A percentile compares a stretch with the other conserved stretches of the same genome.
phyloP scores from a whole-genome alignment of 2,113 vertebrate species.

The Atractosteus spatula region DNA sequence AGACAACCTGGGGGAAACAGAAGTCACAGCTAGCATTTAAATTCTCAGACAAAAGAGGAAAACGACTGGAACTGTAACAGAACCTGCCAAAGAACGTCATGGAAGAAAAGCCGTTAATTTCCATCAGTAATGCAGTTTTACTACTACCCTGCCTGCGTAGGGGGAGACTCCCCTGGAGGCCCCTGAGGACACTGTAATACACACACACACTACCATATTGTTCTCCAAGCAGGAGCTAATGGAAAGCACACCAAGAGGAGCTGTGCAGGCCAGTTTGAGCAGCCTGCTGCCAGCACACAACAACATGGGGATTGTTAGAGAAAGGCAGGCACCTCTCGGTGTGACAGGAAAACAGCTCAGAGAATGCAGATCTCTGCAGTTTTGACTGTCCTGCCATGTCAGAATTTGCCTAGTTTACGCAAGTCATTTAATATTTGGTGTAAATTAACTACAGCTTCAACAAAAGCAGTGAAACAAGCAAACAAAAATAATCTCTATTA shows the following conservation, averaged over 20 bases:
- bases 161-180: background rate
- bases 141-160: constrained; percentile 1
- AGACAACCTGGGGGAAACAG: background rate
- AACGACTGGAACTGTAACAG: background rate
- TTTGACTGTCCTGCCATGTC: too few species aligned
- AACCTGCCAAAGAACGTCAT: background rate
- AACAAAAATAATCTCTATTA: background rate
- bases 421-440: background rate
- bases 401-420: too few species aligned
- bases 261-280: background rate
- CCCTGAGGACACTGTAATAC: background rate
- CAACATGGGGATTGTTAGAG: constrained; percentile 26
- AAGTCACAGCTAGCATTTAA: constrained; percentile 5
- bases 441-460: background rate
- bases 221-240: background rate
- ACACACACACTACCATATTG: background rate
- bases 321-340: constrained; percentile 1
- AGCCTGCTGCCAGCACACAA: constrained; percentile 9
- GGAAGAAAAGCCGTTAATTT: constrained; percentile 14
- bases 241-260: background rate
- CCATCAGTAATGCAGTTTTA: constrained; percentile 9
- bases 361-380: too few species aligned
- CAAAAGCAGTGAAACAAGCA: background rate
- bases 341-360: constrained; percentile 1
- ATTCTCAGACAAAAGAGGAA: background rate